phyloP scores from a whole-genome alignment of 1,140 invertebrate genomes.

The Acromyrmex heyeri region DNA sequence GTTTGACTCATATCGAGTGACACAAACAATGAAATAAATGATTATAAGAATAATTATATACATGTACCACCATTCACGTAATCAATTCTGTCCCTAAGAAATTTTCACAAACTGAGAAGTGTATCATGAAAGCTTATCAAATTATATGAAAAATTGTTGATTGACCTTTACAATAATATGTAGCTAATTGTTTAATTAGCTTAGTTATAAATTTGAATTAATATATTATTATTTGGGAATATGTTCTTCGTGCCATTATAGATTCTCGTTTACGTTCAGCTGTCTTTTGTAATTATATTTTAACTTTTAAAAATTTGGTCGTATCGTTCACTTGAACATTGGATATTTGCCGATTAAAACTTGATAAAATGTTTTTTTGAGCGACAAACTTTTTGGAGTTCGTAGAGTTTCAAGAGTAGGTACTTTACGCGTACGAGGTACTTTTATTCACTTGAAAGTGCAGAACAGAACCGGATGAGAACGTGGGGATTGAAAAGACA shows the following conservation, averaged over 20 bases:
- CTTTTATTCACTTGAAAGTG: conserved; percentile 15
- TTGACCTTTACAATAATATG: not conserved
- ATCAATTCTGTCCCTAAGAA: too few relatives aligned
- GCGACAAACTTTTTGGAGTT: conserved; percentile 61
- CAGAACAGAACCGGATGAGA: not conserved
- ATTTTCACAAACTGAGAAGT: too few relatives aligned
- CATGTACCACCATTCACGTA: too few relatives aligned
- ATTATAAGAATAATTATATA: not conserved
- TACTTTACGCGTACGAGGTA: conserved; percentile 46
- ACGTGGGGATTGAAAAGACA: not conserved
- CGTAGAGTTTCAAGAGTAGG: conserved; percentile 3
- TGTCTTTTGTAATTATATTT: conserved; percentile 55
- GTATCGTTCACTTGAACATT: conserved; percentile 55
- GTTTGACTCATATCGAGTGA: not conserved
- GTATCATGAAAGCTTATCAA: not conserved
- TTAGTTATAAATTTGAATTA: conserved; percentile 57
- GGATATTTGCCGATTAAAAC: conserved; percentile 49
- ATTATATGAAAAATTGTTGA: not conserved
- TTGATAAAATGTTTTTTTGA: conserved; percentile 64
- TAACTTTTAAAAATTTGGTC: conserved; percentile 22
- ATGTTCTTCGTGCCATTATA: not conserved
- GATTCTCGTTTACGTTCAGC: not conserved
- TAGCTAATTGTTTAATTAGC: not conserved
- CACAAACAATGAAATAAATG: not conserved
- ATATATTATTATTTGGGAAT: not conserved